Percentiles rank a stretch among this genome's conserved stretches.
phyloP scores from a whole-genome alignment of 2,888 invertebrate species.

The Crossocerus cetratus region DNA sequence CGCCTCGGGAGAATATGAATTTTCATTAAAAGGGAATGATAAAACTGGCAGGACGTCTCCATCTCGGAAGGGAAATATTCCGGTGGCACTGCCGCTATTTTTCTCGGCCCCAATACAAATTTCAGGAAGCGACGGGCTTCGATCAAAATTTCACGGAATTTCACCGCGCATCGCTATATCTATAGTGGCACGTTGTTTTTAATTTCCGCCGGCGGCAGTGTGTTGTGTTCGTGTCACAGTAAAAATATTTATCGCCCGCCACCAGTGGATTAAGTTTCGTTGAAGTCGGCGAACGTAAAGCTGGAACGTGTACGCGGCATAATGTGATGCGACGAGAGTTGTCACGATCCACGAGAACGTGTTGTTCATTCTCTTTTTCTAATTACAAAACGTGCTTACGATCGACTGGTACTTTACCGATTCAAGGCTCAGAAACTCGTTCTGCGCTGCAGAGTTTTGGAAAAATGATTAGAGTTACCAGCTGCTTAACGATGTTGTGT shows the following conservation, averaged over 20 bases:
- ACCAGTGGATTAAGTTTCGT: background rate
- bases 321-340: background rate
- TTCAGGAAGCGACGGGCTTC: constrained; percentile 7
- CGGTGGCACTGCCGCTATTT: constrained; percentile 15
- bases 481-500: too few relatives aligned
- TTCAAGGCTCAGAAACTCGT: too few relatives aligned
- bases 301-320: background rate
- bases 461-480: too few relatives aligned
- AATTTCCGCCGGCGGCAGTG: background rate
- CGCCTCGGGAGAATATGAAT: constrained; percentile 49
- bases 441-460: too few relatives aligned
- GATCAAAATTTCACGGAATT: constrained; percentile 30
- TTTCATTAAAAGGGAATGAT: constrained; percentile 49
- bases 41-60: constrained; percentile 37
- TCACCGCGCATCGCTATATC: too few relatives aligned
- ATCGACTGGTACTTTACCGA: too few relatives aligned
- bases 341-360: background rate
- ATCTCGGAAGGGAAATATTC: constrained; percentile 39
- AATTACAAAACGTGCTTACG: background rate
- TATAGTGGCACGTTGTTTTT: background rate
- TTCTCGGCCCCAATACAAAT: constrained; percentile 23
- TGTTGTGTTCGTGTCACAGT: background rate
- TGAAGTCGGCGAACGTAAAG: background rate
- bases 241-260: background rate
- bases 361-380: background rate